These are phyloP conservation scores for Corythornis leucogaster DNA, from an alignment of 2,797 vertebrate genomes.

Conservation along the genomic window DNA sequence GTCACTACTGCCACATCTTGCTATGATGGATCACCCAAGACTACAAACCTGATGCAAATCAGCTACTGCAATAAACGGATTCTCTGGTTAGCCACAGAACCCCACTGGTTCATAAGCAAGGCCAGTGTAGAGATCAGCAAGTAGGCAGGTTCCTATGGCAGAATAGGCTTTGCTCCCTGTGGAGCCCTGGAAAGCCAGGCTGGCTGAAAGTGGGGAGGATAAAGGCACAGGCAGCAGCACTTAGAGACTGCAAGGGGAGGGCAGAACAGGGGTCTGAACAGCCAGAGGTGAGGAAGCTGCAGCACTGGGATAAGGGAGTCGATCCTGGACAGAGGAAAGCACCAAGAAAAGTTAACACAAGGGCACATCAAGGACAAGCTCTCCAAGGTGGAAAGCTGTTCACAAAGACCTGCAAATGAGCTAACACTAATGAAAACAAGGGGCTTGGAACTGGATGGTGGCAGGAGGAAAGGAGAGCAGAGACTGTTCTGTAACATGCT, in stretches of 20 bases:
- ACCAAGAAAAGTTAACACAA: not conserved
- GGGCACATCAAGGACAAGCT: not conserved
- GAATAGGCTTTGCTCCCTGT: not conserved
- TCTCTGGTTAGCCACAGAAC: not conserved
- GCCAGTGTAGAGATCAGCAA: not conserved
- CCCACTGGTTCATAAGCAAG: not conserved
- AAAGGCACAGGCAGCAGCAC: not conserved
- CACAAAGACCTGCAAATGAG: slow-evolving; percentile 1
- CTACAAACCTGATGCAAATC: not conserved
- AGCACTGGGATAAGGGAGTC: not conserved
- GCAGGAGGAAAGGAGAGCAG: not conserved
- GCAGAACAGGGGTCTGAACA: not conserved
- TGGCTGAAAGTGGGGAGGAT: not conserved
- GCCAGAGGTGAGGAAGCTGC: slow-evolving; percentile 4
- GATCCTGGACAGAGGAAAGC: not conserved
- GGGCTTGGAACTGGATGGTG: not conserved
- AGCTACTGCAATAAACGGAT: not conserved
- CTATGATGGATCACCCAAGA: not conserved
- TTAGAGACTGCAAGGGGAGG: not conserved
- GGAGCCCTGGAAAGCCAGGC: not conserved
- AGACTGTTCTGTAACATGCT: not conserved
- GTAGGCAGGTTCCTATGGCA: not conserved
- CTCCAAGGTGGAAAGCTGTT: not conserved
- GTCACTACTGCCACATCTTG: not conserved
- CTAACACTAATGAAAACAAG: slow-evolving; percentile 10